Base-by-base conservation (phyloP, 2,113 vertebrate genomes). In the Cheirogaleus medius region DNA sequence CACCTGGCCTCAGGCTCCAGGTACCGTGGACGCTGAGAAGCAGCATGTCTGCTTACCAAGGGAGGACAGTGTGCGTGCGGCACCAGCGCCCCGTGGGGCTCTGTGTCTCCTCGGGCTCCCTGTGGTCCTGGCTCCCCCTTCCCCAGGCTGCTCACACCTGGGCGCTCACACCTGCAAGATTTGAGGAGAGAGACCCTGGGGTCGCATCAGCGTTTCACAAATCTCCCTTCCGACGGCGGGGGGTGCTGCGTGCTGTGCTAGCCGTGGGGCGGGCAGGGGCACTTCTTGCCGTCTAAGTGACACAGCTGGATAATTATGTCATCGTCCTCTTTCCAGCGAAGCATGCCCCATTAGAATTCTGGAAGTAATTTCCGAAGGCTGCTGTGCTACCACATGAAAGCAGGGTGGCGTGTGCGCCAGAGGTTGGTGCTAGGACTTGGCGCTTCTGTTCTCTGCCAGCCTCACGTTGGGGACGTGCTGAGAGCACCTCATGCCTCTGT, bases 181-280 rank as follows among this genome's bases (percentile, higher is more conserved):
- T 11, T 0, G 49, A 49, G 42, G 58, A 3, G 20, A 15, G 42
- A 15, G 0, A 3, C 52, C 14, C 37, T 0, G 23, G 8, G 1
- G 32, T 29, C 8, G 10, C 4, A 21, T 1, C 27, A 58, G 13
- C 18, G 7, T 34, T 32, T n/a, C 2, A 21, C 29, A 52, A 8
- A 8, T 2, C 18, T 10, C 66, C 2, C 1, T 18, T 14, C 0
- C 9, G 29, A 27, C 1, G 0, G 29, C n/a, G 52, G 58, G 13
- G 63, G 91, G 8, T 0, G 60, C 83, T 2, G 7, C 13, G 1
- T 0, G 14, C 42, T 21, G 49, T 7, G 29, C 39, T 1, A 0
- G 3, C 54, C 0, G 5, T 0, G 6, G 23, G 37, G 21, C 32
- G 44, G 20, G 37, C 2, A 3, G 18, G 54, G 80, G 71, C 6